Percentiles rank a stretch among this genome's conserved stretches.
These are phyloP conservation scores for Argyresthia goedartella DNA, from an alignment of 2,888 invertebrate genomes.

Conservation along the genomic window DNA sequence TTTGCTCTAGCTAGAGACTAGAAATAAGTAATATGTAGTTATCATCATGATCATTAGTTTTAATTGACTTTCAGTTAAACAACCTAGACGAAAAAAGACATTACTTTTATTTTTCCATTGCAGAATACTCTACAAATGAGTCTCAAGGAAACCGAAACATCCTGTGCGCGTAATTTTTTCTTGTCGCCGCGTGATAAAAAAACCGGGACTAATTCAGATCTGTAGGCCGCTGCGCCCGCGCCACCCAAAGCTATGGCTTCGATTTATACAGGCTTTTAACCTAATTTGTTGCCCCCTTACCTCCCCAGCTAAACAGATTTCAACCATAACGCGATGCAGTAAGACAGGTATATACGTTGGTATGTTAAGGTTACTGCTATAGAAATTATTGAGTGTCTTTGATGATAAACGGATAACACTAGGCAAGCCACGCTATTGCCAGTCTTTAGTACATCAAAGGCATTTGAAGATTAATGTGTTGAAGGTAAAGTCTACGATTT, in stretches of 20 bases:
- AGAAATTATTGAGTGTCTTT: background rate
- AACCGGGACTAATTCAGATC: conserved; percentile 59
- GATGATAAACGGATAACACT: background rate
- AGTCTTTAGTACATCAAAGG: too few relatives aligned
- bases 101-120: too few relatives aligned
- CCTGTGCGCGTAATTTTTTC: conserved; percentile 47
- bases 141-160: conserved; percentile 15
- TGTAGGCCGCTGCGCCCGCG: conserved; percentile 45
- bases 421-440: too few relatives aligned
- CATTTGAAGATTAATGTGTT: too few relatives aligned
- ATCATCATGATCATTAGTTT: too few relatives aligned
- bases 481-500: too few relatives aligned
- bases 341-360: background rate
- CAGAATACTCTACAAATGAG: too few relatives aligned
- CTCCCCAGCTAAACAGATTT: background rate
- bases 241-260: conserved; percentile 60
- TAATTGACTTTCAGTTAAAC: too few relatives aligned
- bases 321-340: background rate
- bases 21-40: too few relatives aligned
- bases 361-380: background rate
- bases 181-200: conserved; percentile 61
- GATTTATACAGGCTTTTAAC: conserved; percentile 66
- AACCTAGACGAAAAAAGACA: too few relatives aligned
- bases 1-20: too few relatives aligned
- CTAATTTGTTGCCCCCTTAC: conserved; percentile 54